A percentile compares a stretch with the other conserved stretches of the same genome.
Evolutionary conservation across 2,888 invertebrate genomes (phyloP).

Genomic region (Bombylius discolor): DNA sequence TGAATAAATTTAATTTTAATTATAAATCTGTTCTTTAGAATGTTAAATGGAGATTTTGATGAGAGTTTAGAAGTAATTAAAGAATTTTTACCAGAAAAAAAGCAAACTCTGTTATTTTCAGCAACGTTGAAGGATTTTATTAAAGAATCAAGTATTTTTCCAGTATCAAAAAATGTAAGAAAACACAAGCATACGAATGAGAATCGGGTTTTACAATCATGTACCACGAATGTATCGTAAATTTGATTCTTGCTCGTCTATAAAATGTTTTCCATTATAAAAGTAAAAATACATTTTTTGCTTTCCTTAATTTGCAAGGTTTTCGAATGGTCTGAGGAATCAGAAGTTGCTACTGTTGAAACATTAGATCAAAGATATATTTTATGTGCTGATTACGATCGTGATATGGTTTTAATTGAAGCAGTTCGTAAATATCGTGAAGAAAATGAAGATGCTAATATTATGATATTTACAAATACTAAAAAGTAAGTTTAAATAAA

Average conservation of each 20-base stretch:
- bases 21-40: slow-evolving; percentile 26
- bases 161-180: slow-evolving; percentile 48
- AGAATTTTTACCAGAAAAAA: slow-evolving; percentile 54
- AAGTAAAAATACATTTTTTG: not conserved
- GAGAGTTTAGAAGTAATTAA: slow-evolving; percentile 72
- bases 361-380: slow-evolving; percentile 85
- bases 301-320: slow-evolving; percentile 18
- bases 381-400: slow-evolving; percentile 78
- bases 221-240: too few relatives aligned
- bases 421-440: slow-evolving; percentile 62
- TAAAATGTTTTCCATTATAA: not conserved
- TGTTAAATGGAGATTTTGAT: slow-evolving; percentile 66
- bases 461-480: slow-evolving; percentile 91
- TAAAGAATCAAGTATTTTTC: slow-evolving; percentile 51
- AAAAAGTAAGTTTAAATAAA: slow-evolving; percentile 59
- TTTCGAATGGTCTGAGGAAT: slow-evolving; percentile 53
- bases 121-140: slow-evolving; percentile 86
- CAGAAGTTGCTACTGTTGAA: slow-evolving; percentile 69
- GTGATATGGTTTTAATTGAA: slow-evolving; percentile 85
- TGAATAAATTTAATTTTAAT: slow-evolving; percentile 30
- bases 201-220: too few relatives aligned
- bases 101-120: slow-evolving; percentile 84
- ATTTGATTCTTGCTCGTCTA: too few relatives aligned
- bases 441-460: slow-evolving; percentile 60
- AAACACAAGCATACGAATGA: not conserved